Evolutionary conservation across 2,888 invertebrate genomes (phyloP).

Genomic region (Heliconius ismenius): DNA sequence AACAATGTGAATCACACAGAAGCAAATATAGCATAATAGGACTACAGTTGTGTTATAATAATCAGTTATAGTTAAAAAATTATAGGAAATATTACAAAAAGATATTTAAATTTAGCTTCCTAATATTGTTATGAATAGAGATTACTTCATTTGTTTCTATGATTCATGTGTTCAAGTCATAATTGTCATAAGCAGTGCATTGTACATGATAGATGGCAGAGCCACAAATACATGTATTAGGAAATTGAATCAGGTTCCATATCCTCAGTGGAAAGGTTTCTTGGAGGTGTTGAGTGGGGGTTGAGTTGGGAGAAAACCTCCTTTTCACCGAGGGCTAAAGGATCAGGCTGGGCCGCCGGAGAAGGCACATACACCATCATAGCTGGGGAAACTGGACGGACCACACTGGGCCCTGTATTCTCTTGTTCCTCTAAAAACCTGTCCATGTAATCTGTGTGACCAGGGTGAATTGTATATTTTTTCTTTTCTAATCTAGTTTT

Average conservation of each 20-base stretch:
- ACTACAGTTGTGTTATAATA: background rate
- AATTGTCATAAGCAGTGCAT: slow-evolving; percentile 61
- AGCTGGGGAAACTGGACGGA: slow-evolving; percentile 81
- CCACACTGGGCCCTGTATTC: slow-evolving; percentile 84
- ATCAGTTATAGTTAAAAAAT: background rate
- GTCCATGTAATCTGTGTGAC: slow-evolving; percentile 96
- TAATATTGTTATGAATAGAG: background rate
- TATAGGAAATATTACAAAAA: too few species aligned
- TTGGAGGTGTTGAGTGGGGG: slow-evolving; percentile 65
- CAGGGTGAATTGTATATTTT: slow-evolving; percentile 95
- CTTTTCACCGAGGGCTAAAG: slow-evolving; percentile 74
- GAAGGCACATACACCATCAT: slow-evolving; percentile 79
- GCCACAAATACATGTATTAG: slow-evolving; percentile 67
- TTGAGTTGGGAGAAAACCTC: slow-evolving; percentile 78
- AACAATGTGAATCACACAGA: slow-evolving; percentile 35
- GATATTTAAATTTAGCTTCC: too few species aligned
- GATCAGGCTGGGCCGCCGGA: slow-evolving; percentile 70
- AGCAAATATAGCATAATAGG: background rate
- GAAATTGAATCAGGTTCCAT: slow-evolving; percentile 72
- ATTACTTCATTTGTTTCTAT: slow-evolving; percentile 1
- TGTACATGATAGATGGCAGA: slow-evolving; percentile 56
- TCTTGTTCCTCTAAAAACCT: slow-evolving; percentile 94
- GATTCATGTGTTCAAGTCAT: slow-evolving; percentile 25
- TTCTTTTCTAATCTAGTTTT: slow-evolving; percentile 94
- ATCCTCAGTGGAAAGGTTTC: slow-evolving; percentile 71